Evolutionary conservation across 2,888 invertebrate genomes (phyloP).

Genomic region (Neoascia interrupta): DNA sequence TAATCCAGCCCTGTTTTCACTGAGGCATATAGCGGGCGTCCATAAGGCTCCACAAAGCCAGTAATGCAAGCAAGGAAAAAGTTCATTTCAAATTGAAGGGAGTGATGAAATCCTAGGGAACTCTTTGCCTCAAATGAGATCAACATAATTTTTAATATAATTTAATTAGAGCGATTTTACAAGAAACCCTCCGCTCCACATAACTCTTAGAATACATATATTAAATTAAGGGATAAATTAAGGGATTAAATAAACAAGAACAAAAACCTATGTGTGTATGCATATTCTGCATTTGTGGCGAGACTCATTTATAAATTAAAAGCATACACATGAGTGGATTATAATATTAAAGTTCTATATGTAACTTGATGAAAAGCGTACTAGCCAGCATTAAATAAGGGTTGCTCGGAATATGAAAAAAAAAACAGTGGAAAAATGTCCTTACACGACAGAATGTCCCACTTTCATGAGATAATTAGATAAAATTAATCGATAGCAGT

Average conservation of each 20-base stretch:
- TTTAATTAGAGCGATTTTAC: background rate
- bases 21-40: too few species aligned
- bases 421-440: background rate
- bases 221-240: slow-evolving; percentile 24
- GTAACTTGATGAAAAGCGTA: too few species aligned
- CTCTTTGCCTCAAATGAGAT: background rate
- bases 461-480: slow-evolving; percentile 51
- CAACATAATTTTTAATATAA: slow-evolving; percentile 4
- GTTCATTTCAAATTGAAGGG: slow-evolving; percentile 24
- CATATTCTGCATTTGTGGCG: background rate
- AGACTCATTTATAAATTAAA: slow-evolving; percentile 19
- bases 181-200: background rate
- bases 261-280: too few species aligned
- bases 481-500: slow-evolving; percentile 39
- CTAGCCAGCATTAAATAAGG: too few species aligned
- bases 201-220: background rate
- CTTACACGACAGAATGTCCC: slow-evolving; percentile 34
- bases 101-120: too few species aligned
- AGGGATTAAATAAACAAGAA: too few species aligned
- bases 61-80: slow-evolving; percentile 37
- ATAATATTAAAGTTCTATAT: background rate
- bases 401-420: too few species aligned
- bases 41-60: background rate
- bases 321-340: background rate
- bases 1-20: too few species aligned